Evolutionary conservation across 1,140 invertebrate genomes (phyloP).

Genomic region (Manduca sexta): DNA sequence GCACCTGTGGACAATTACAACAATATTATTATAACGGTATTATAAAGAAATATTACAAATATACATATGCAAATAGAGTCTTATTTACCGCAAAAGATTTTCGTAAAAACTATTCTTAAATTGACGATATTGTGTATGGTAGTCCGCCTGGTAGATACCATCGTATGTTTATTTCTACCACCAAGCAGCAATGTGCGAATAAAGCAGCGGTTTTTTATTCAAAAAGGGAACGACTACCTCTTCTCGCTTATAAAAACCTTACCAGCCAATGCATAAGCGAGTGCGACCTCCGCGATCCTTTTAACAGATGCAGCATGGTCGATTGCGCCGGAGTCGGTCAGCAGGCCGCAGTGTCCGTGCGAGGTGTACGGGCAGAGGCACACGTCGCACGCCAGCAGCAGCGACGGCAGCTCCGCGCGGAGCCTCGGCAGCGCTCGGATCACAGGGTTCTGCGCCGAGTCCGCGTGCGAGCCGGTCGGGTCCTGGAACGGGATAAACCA

Average conservation of each 20-base stretch:
- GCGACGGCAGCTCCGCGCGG: slow-evolving; percentile 83
- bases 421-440: slow-evolving; percentile 84
- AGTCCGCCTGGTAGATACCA: background rate
- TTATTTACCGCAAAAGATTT: no score
- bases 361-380: slow-evolving; percentile 95
- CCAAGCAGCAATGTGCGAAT: no score
- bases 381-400: slow-evolving; percentile 95
- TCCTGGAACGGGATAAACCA: slow-evolving; percentile 75
- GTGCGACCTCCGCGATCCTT: slow-evolving; percentile 89
- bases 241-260: no score
- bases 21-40: background rate
- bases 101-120: background rate
- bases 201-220: no score
- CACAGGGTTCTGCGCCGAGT: slow-evolving; percentile 85
- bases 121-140: background rate
- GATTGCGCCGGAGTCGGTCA: slow-evolving; percentile 81
- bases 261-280: slow-evolving; percentile 93
- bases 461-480: slow-evolving; percentile 81
- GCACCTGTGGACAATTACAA: slow-evolving; percentile 78
- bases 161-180: no score
- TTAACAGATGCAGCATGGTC: slow-evolving; percentile 87
- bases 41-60: no score
- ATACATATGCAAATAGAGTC: no score
- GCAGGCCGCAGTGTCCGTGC: slow-evolving; percentile 95
- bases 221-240: no score